Evolutionary conservation across 2,797 vertebrate genomes (phyloP).

Genomic region (Chaetodon trifasciatus): DNA sequence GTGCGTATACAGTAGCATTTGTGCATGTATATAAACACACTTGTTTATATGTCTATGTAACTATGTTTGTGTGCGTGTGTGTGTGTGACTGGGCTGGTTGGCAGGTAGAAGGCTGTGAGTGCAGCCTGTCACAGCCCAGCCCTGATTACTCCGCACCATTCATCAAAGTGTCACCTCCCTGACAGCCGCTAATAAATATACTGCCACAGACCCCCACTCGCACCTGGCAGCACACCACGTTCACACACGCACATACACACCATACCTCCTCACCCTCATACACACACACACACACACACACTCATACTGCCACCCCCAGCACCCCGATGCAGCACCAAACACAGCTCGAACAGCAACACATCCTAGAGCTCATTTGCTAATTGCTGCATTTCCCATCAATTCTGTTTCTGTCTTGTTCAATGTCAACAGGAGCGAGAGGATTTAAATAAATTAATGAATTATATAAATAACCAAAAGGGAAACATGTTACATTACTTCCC

Average conservation of each 20-base stretch:
- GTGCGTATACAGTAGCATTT: slow-evolving; percentile 60
- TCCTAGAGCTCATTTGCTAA: slow-evolving; percentile 99
- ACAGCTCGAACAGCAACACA: slow-evolving; percentile 87
- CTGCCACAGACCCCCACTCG: slow-evolving; percentile 95
- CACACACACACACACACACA: slow-evolving; percentile 44
- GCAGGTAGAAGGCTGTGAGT: slow-evolving; percentile 95
- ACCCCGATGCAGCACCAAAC: slow-evolving; percentile 77
- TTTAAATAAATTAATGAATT: slow-evolving; percentile 69
- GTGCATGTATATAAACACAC: slow-evolving; percentile 50
- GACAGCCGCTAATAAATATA: slow-evolving; percentile 99
- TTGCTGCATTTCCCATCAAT: slow-evolving; percentile 98
- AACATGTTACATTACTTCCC: slow-evolving; percentile 53
- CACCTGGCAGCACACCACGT: slow-evolving; percentile 90
- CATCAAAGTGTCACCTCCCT: slow-evolving; percentile 99
- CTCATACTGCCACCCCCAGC: slow-evolving; percentile 65
- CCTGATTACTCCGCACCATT: slow-evolving; percentile 99
- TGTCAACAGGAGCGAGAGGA: slow-evolving; percentile 85
- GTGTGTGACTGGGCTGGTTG: slow-evolving; percentile 91
- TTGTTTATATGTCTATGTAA: slow-evolving; percentile 42
- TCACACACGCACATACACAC: slow-evolving; percentile 56
- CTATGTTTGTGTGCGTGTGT: slow-evolving; percentile 49
- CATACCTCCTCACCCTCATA: slow-evolving; percentile 16
- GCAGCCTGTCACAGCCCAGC: slow-evolving; percentile 94
- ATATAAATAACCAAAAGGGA: slow-evolving; percentile 72
- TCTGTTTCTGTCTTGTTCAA: slow-evolving; percentile 94